Evolutionary conservation across 37 sponge, comb jelly and placozoan genomes (phyloP).

Genomic region (Beroe forskalii): DNA sequence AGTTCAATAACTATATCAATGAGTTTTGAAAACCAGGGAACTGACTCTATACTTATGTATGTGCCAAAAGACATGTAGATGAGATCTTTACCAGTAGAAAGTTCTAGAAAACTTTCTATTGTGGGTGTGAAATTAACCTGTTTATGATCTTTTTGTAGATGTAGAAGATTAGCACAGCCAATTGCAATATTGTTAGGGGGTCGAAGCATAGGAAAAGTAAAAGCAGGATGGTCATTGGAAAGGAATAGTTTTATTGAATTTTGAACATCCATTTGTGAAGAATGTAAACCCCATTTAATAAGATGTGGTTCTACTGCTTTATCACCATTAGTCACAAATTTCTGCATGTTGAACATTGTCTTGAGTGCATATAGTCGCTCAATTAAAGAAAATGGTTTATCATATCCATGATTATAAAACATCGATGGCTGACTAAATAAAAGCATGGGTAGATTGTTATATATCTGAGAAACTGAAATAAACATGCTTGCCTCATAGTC

Average conservation of each 20-base stretch:
- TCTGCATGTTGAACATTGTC: not conserved
- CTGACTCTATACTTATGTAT: not conserved
- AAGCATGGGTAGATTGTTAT: conserved; percentile 7
- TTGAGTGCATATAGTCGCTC: not conserved
- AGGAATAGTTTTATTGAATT: not conserved
- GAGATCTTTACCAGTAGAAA: not conserved
- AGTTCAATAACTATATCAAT: not conserved
- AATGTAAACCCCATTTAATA: not conserved
- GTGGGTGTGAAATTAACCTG: not conserved
- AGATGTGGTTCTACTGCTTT: not conserved
- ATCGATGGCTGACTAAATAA: not conserved
- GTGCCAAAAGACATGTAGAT: not conserved
- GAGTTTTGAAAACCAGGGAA: conserved; percentile 11
- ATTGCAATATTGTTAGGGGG: not conserved
- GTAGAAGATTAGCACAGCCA: not conserved
- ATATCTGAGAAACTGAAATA: not conserved
- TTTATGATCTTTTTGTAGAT: not conserved
- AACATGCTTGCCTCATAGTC: not conserved
- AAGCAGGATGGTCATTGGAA: conserved; percentile 5
- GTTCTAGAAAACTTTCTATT: not conserved
- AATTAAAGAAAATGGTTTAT: not conserved
- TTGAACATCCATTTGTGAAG: not conserved
- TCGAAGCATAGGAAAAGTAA: conserved; percentile 5
- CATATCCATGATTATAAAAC: not conserved
- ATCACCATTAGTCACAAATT: not conserved